Evolutionary conservation across 2,888 invertebrate genomes (phyloP).

Genomic region (Drosophila ochracea): DNA sequence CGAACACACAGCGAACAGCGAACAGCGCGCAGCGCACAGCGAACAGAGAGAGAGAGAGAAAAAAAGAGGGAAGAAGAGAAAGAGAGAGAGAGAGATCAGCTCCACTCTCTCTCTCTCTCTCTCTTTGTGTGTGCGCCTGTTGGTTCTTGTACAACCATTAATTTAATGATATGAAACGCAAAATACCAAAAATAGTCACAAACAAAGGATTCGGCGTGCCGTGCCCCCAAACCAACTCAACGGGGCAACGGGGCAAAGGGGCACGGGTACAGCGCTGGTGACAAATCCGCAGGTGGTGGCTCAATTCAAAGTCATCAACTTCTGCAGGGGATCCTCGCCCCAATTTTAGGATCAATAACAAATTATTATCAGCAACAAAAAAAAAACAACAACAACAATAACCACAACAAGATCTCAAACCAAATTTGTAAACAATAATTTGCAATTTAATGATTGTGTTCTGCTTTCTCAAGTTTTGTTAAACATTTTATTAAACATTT

Average conservation of each 20-base stretch:
- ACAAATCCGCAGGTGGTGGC: slow-evolving; percentile 37
- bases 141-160: slow-evolving; percentile 10
- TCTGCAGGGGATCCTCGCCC: slow-evolving; percentile 6
- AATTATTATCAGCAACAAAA: slow-evolving; percentile 13
- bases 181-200: slow-evolving; percentile 39
- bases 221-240: slow-evolving; percentile 16
- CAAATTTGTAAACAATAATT: slow-evolving; percentile 12
- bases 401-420: not conserved
- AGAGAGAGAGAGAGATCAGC: not conserved
- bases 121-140: slow-evolving; percentile 9
- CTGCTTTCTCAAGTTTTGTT: not conserved
- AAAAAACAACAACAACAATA: not conserved
- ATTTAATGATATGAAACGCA: slow-evolving; percentile 19
- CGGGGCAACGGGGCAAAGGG: not conserved
- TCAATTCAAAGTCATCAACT: slow-evolving; percentile 1
- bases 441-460: slow-evolving; percentile 5
- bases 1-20: slow-evolving; percentile 13
- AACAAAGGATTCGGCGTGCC: slow-evolving; percentile 49
- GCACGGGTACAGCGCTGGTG: slow-evolving; percentile 5
- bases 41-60: not conserved
- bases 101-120: not conserved
- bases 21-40: slow-evolving; percentile 11
- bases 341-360: slow-evolving; percentile 49
- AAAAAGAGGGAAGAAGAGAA: not conserved
- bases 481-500: slow-evolving; percentile 13